Evolutionary conservation across 2,113 vertebrate species (phyloP), one percentile per base, ranked within the genome.

Genomic region (Nibea albiflora): DNA sequence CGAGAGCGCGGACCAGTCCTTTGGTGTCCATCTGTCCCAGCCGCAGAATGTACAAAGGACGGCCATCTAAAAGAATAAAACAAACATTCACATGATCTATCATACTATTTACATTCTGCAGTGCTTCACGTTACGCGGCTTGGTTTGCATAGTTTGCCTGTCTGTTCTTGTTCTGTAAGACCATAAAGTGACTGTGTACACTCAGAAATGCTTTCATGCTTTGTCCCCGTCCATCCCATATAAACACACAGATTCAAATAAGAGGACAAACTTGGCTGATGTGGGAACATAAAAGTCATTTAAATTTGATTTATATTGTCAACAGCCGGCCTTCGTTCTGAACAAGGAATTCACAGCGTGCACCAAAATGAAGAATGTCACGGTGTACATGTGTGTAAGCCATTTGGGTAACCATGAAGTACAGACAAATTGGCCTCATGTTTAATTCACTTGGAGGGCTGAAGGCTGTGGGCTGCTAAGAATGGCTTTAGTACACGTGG

Each of bases 1-100:
- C 98, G 0, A 99, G 96, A 20, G 98, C 98, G 11, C 98, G 91
- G 85, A 99, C 98, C 79, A 99, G 77, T 46, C 98, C 98, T 86
- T 99, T 99, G 39, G 94, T 95, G 92, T 99, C 98, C 98, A 99
- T 99, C 94, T 99, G 98, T 5, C 98, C 98, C 85, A 99, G 86
- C 67, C 98, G 92, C 89, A 99, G 94, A 86, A 99, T 95, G 7
- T 99, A 99, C 19, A 99, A 92, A 0, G 98, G 98, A 71, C 98
- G 96, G 1, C 98, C 97, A 3, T 99, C 98, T 99, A 87, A 8
- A 76, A 12, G 16, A 83, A 62, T 0, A 60, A 67, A 81, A 83
- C 56, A 72, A 81, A 87, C 39, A 88, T 75, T 81, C n/a, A 75
- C 61, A 73, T 2, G 7, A 53, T 42, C 46, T 0, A 56, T 61